phyloP scores from a whole-genome alignment of 2,888 invertebrate genomes.

The Oligia fasciuncula region DNA sequence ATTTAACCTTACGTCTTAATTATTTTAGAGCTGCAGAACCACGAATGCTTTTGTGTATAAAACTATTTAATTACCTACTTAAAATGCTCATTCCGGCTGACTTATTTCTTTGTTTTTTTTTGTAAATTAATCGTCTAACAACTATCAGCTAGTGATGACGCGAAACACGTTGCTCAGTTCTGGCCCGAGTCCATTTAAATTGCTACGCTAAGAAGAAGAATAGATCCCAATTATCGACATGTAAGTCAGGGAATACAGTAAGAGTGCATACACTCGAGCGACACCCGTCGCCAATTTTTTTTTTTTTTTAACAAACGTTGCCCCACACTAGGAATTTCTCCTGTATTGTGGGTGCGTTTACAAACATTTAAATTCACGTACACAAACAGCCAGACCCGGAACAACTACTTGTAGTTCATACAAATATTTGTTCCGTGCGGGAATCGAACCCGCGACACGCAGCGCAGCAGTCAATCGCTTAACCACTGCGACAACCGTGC shows the following conservation, averaged over 20 bases:
- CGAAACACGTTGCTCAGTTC: background rate
- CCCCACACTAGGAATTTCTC: too few species aligned
- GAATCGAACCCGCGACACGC: too few species aligned
- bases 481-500: too few species aligned
- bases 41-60: conserved; percentile 18
- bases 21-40: conserved; percentile 24
- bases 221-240: background rate
- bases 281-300: background rate
- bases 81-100: conserved; percentile 12
- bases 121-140: background rate
- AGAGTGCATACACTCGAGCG: background rate
- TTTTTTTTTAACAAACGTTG: too few species aligned
- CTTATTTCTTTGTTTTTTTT: conserved; percentile 1
- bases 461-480: too few species aligned
- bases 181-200: background rate
- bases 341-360: too few species aligned
- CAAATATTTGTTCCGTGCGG: too few species aligned
- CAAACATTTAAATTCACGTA: too few species aligned
- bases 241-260: background rate
- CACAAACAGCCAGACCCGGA: too few species aligned
- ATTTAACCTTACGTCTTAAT: conserved; percentile 50
- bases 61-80: conserved; percentile 32
- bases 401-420: too few species aligned
- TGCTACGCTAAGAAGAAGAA: background rate
- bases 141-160: background rate